These are phyloP conservation scores for Hyles vespertilio DNA, from an alignment of 1,140 invertebrate species.

Conservation along the genomic window DNA sequence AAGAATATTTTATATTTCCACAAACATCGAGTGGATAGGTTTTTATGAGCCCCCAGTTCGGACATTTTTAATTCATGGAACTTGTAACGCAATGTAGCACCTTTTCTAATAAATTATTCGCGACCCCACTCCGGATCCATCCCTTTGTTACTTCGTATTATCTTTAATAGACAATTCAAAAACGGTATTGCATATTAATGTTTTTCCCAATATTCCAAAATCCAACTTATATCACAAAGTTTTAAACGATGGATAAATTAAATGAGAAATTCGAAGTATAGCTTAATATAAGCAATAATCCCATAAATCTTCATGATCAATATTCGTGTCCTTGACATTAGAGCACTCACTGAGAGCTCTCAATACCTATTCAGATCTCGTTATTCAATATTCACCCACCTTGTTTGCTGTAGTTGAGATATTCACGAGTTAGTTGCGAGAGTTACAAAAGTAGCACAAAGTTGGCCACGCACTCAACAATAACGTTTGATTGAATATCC, in stretches of 20 bases:
- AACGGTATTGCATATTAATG: conserved; percentile 5
- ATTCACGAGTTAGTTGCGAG: conserved; percentile 14
- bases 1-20: too few relatives aligned
- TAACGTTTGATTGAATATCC: conserved; percentile 30
- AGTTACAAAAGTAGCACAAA: conserved; percentile 32
- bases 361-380: conserved; percentile 35
- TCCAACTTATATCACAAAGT: not conserved
- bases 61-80: conserved; percentile 42
- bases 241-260: too few relatives aligned
- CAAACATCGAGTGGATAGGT: too few relatives aligned
- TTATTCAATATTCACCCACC: conserved; percentile 58
- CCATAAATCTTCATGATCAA: conserved; percentile 47
- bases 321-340: conserved; percentile 71
- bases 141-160: conserved; percentile 42
- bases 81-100: conserved; percentile 45
- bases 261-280: not conserved
- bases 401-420: conserved; percentile 22
- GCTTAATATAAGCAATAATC: not conserved
- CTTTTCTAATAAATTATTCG: conserved; percentile 61
- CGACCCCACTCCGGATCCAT: conserved; percentile 36
- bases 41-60: too few relatives aligned
- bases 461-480: conserved; percentile 32
- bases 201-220: not conserved
- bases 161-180: conserved; percentile 28
- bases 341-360: conserved; percentile 32